Evolutionary conservation across 2,888 invertebrate species (phyloP).

Genomic region (Thyatira batis): DNA sequence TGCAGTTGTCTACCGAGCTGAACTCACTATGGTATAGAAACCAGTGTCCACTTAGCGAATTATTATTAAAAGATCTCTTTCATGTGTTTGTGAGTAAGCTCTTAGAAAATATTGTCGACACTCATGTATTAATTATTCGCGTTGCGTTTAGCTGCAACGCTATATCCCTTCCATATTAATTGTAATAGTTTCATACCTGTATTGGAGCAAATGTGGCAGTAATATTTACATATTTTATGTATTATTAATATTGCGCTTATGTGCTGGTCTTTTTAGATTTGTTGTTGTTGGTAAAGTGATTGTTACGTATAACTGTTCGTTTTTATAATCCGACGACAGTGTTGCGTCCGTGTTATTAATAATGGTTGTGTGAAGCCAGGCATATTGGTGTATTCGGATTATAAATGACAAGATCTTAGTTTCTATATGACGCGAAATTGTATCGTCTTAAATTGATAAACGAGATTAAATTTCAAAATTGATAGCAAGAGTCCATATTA

Average conservation of each 20-base stretch:
- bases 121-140: slow-evolving; percentile 48
- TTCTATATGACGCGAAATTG: slow-evolving; percentile 14
- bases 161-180: slow-evolving; percentile 12
- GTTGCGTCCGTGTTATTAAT: slow-evolving; percentile 12
- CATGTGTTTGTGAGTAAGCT: slow-evolving; percentile 39
- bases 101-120: slow-evolving; percentile 45
- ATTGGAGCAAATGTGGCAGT: slow-evolving; percentile 21
- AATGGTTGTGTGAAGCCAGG: slow-evolving; percentile 10
- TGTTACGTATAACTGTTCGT: slow-evolving; percentile 9
- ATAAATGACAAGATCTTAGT: not conserved
- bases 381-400: slow-evolving; percentile 14
- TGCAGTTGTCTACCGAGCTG: slow-evolving; percentile 27
- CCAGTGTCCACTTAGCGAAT: slow-evolving; percentile 61
- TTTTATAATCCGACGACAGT: slow-evolving; percentile 23
- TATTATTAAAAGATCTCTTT: slow-evolving; percentile 65
- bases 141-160: slow-evolving; percentile 38
- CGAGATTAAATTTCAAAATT: slow-evolving; percentile 51
- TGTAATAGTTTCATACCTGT: slow-evolving; percentile 9
- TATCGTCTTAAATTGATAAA: slow-evolving; percentile 19
- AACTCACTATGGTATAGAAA: slow-evolving; percentile 10
- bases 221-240: slow-evolving; percentile 11
- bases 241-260: slow-evolving; percentile 8
- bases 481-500: slow-evolving; percentile 63
- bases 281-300: slow-evolving; percentile 11
- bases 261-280: slow-evolving; percentile 7